A percentile compares a stretch with the other conserved stretches of the same genome.
Evolutionary conservation across 2,797 vertebrate species (phyloP).

Genomic region (Denticeps clupeoides): DNA sequence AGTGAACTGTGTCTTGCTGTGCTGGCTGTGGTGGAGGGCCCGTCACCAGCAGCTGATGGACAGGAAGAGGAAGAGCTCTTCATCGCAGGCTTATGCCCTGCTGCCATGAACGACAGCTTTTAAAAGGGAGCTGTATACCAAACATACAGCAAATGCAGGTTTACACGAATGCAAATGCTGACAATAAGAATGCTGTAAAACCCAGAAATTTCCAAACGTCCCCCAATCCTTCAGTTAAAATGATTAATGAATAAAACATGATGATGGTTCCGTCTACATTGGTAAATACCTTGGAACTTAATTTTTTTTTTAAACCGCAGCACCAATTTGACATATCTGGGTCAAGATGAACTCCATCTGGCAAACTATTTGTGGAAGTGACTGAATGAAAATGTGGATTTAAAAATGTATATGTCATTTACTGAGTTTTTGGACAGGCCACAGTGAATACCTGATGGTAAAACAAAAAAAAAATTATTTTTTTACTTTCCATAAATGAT

Average conservation of each 20-base stretch:
- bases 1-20: no score
- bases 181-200: constrained; percentile 6
- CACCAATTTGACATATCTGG: constrained; percentile 32
- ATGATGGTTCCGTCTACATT: constrained; percentile 6
- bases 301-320: constrained; percentile 11
- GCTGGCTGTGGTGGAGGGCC: no score
- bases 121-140: no score
- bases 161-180: no score
- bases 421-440: not conserved
- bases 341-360: constrained; percentile 29
- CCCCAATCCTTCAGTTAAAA: constrained; percentile 7
- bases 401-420: constrained; percentile 10
- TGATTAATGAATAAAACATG: constrained; percentile 13
- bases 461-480: not conserved
- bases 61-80: no score
- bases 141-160: no score
- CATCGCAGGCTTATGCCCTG: no score
- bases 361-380: constrained; percentile 10
- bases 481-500: no score
- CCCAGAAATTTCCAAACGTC: constrained; percentile 11
- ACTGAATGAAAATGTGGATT: constrained; percentile 26
- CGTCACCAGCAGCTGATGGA: no score
- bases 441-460: no score
- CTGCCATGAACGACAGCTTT: no score
- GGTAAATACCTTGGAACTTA: constrained; percentile 16